Evolutionary conservation across 92 coral and sea anemone species (phyloP), one percentile per base, ranked within the genome.

Genomic region (Meandrina meandrites): DNA sequence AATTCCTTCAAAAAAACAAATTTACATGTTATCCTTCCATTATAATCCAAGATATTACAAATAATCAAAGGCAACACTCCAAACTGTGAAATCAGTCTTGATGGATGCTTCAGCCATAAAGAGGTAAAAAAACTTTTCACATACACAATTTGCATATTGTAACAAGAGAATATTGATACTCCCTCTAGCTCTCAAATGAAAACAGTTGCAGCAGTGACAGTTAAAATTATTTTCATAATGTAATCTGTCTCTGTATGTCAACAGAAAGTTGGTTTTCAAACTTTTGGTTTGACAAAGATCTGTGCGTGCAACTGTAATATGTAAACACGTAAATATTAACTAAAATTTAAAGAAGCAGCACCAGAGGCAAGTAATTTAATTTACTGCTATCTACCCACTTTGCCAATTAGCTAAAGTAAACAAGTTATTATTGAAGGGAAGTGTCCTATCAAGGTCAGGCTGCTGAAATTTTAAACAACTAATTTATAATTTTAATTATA

Each of bases 371-470:
- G 45, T 79, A 17, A n/a, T 30, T 47, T n/a, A 78, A n/a, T 51
- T 32, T 79, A 78, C 28, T 21, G 45, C 51, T 18, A 73, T 73
- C 50, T 11, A 73, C 12, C 78, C 48, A 34, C 78, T 73, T 34
- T 73, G 78, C 50, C 78, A 36, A 73, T 73, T 73, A 73, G n/a
- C 78, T 19, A 18, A 73, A 73, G 78, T 73, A 73, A 73, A 73
- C 78, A 73, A 34, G 51, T 37, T 73, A 35, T 73, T 21, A 36
- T 18, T 8, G 42, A 73, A 24, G 4, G 35, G 35, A 73, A 73
- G 48, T 35, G 48, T 73, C 1, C 14, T 17, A 40, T 16, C 27
- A 30, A 66, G 18, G 1, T 27, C 2, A 0, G 3, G 6, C 4
- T 48, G 71, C n/a, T n/a, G 71, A 66, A 66, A 66, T 66, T 66